These are phyloP conservation scores for Lerema accius DNA, from an alignment of 1,140 invertebrate species.

Conservation along the genomic window DNA sequence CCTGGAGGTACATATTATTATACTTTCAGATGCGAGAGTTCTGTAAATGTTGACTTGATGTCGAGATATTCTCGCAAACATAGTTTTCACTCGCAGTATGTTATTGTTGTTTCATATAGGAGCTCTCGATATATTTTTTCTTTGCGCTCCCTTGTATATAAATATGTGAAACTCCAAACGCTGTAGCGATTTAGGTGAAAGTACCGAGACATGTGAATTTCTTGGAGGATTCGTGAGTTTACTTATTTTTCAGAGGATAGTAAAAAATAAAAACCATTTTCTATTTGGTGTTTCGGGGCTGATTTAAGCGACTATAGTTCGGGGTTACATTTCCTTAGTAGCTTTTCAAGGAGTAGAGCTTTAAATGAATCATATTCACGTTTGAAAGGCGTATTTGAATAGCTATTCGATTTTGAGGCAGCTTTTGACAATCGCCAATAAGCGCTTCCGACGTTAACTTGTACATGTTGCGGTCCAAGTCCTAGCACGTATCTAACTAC, in stretches of 20 bases:
- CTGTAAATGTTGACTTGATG: constrained; percentile 44
- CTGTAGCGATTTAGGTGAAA: constrained; percentile 13
- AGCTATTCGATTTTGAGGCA: constrained; percentile 48
- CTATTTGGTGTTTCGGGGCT: background rate
- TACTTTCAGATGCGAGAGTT: constrained; percentile 39
- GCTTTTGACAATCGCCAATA: constrained; percentile 44
- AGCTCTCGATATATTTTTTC: constrained; percentile 35
- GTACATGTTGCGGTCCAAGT: constrained; percentile 5
- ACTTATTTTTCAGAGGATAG: background rate
- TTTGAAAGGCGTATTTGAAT: constrained; percentile 45
- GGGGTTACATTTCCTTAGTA: background rate
- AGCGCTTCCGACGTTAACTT: constrained; percentile 8
- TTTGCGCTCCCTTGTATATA: constrained; percentile 27
- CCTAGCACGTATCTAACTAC: background rate
- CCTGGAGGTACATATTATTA: constrained; percentile 31
- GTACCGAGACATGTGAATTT: constrained; percentile 11
- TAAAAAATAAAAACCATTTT: background rate
- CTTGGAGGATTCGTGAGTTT: background rate
- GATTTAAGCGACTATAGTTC: no score
- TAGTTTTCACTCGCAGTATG: constrained; percentile 33
- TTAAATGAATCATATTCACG: constrained; percentile 11
- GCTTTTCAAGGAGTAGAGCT: constrained; percentile 5
- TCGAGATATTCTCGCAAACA: constrained; percentile 38
- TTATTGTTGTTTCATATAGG: constrained; percentile 45
- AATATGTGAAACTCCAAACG: constrained; percentile 8